Percentiles rank a stretch among this genome's conserved stretches.
These are phyloP conservation scores for Caenorhabditis macrosperma DNA, from an alignment of 2,888 invertebrate genomes.

Conservation along the genomic window DNA sequence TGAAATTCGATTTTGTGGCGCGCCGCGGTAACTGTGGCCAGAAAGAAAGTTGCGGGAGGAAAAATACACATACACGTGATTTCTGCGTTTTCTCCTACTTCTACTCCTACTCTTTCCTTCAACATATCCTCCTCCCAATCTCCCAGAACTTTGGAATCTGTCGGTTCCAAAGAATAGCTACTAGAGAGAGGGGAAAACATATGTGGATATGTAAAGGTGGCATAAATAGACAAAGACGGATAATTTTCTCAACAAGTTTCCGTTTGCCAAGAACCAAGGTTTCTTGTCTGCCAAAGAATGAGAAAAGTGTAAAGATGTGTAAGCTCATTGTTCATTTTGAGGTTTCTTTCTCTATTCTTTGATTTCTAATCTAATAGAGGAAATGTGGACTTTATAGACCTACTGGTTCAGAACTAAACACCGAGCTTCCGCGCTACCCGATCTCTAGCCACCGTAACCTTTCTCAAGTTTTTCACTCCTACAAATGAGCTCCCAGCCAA, in stretches of 20 bases:
- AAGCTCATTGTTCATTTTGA: too few species aligned
- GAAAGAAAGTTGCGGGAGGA: slow-evolving; percentile 8
- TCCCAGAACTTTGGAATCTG: slow-evolving; percentile 17
- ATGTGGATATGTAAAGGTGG: not conserved
- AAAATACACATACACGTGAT: slow-evolving; percentile 37
- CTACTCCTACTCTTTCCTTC: not conserved
- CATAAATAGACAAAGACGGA: not conserved
- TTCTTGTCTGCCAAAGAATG: too few species aligned
- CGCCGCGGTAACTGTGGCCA: slow-evolving; percentile 26
- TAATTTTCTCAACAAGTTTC: slow-evolving; percentile 45
- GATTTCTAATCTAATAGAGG: too few species aligned
- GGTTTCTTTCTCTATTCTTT: too few species aligned
- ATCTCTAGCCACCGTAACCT: too few species aligned
- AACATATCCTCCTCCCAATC: not conserved
- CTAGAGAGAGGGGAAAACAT: not conserved
- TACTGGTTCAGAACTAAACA: too few species aligned
- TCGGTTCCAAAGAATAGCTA: not conserved
- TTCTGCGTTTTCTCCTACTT: slow-evolving; percentile 18
- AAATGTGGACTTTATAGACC: too few species aligned
- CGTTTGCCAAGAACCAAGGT: too few species aligned
- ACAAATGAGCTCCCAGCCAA: not conserved
- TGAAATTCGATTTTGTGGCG: slow-evolving; percentile 47
- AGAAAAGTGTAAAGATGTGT: not conserved
- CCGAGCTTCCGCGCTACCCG: too few species aligned
- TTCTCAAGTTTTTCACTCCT: too few species aligned